Evolutionary conservation across 2,888 invertebrate genomes (phyloP), one percentile per base, ranked within the genome.

Genomic region (Pyrocoelia pectoralis): DNA sequence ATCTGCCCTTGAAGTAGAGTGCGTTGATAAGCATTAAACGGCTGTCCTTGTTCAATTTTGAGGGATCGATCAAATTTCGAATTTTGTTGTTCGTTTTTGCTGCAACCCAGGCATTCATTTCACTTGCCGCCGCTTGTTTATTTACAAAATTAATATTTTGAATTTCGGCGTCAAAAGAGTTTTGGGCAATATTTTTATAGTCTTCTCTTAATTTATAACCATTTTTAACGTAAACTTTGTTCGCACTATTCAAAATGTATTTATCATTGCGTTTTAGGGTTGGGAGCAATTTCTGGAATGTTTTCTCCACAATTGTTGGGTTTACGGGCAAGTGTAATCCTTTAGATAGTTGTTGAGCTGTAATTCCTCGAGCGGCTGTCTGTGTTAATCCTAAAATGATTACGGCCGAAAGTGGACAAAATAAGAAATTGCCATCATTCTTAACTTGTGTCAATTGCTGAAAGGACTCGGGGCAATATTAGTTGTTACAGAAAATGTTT

Each of bases 101-200:
- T 60, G 75, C 76, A 1, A 81, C 79, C 80, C 80, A 81, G 19
- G 70, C 46, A 63, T 80, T 80, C 8, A 80, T 80, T 0, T 40
- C 60, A 2, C 60, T 18, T 0, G 78, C 75, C 0, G 79, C 72
- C 46, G 1, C 18, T 18, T 41, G 1, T n/a, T 51, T 12, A 8
- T 24, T n/a, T 1, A 13, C 12, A 19, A 51, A 51, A 28, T 51
- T 12, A 13, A 51, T 28, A 15, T 51, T 51, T 28, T 51, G 12
- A 9, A 51, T 29, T 4, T 28, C 51, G 4, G 51, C 51, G 3
- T 19, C 4, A 19, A 29, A 51, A 2, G 19, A 8, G 6, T 51
- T 12, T n/a, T 12, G 8, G 2, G 51, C 51, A 24, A 13, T 6
- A n/a, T 29, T 13, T 24, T 24, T 28, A 15, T 18, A 51, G 6